Evolutionary conservation across 2,888 invertebrate species (phyloP).

Genomic region (Nebria brevicollis): DNA sequence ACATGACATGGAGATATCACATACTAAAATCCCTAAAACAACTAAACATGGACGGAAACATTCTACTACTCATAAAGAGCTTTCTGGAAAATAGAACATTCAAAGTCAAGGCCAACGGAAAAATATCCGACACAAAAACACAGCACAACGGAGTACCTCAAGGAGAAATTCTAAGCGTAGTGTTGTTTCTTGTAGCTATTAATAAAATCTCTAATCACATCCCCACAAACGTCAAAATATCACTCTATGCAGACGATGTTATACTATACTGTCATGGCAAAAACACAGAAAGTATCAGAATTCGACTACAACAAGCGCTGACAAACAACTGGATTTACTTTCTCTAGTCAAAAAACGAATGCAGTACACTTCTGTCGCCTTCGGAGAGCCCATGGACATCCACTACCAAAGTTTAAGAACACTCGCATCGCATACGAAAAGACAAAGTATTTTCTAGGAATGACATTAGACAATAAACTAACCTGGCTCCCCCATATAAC

Average conservation of each 20-base stretch:
- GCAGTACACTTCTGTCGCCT: slow-evolving; percentile 12
- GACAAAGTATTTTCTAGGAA: neutral
- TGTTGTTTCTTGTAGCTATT: neutral
- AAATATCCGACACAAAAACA: slow-evolving; percentile 4
- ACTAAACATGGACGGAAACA: neutral
- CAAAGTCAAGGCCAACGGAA: slow-evolving; percentile 12
- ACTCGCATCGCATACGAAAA: neutral
- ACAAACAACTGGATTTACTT: slow-evolving; percentile 3
- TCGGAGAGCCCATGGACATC: neutral
- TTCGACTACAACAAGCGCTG: neutral
- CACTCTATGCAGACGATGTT: neutral
- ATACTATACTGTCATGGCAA: neutral
- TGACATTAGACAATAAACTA: slow-evolving; percentile 7
- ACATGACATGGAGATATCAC: slow-evolving; percentile 2
- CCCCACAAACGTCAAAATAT: neutral
- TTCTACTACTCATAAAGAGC: neutral
- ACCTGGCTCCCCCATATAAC: neutral
- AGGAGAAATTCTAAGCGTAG: slow-evolving; percentile 3
- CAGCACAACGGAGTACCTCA: neutral
- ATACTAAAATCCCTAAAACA: slow-evolving; percentile 11
- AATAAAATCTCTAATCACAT: neutral
- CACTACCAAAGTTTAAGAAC: neutral
- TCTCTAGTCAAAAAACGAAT: slow-evolving; percentile 8
- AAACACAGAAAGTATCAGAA: neutral
- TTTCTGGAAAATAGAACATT: neutral